Evolutionary conservation across 2,888 invertebrate species (phyloP).

Genomic region (Nomada hirtipes): DNA sequence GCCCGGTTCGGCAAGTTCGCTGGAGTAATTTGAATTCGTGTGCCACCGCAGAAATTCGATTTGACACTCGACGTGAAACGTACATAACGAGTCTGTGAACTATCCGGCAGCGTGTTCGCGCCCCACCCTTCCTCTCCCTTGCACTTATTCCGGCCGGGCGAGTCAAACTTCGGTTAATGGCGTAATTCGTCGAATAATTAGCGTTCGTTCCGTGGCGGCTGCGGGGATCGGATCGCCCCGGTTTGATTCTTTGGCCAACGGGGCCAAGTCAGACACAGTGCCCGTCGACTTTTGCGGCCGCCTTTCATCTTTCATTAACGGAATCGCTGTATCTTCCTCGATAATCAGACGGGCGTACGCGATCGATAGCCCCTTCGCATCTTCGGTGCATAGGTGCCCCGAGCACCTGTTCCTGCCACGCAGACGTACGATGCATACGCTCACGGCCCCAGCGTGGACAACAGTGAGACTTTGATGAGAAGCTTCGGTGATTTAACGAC

Average conservation of each 20-base stretch:
- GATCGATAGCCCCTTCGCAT: conserved; percentile 66
- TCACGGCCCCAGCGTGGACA: conserved; percentile 25
- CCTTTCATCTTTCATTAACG: neutral
- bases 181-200: conserved; percentile 71
- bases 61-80: conserved; percentile 72
- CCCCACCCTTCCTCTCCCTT: neutral
- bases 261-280: conserved; percentile 30
- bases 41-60: conserved; percentile 72
- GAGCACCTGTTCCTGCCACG: conserved; percentile 71
- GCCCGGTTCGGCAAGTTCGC: conserved; percentile 57
- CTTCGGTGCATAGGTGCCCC: conserved; percentile 53
- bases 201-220: conserved; percentile 40
- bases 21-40: conserved; percentile 71
- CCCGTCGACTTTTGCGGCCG: neutral
- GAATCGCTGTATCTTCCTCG: neutral
- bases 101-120: conserved; percentile 54
- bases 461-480: conserved; percentile 45
- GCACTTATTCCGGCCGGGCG: conserved; percentile 20
- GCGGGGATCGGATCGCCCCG: conserved; percentile 44
- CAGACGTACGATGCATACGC: conserved; percentile 67
- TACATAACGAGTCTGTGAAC: conserved; percentile 72
- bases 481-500: conserved; percentile 57
- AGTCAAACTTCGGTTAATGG: conserved; percentile 67
- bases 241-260: conserved; percentile 21
- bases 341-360: conserved; percentile 21